Percentiles rank a stretch among this genome's conserved stretches.
Evolutionary conservation across 2,113 vertebrate species (phyloP).

Genomic region (Coracopsis vasa): DNA sequence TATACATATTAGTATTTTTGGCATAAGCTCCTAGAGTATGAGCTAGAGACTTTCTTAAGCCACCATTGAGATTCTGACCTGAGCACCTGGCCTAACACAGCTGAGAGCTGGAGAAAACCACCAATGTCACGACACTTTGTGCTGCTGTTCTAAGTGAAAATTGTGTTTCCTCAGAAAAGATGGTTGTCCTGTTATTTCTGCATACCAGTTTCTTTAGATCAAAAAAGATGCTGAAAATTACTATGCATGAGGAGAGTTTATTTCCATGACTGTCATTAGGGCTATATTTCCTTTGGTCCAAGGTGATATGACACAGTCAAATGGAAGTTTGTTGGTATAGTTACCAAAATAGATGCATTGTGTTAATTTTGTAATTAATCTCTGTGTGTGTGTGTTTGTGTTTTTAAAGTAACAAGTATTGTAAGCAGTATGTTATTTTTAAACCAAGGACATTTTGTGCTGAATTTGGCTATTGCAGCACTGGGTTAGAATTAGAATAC

Average conservation of each 20-base stretch:
- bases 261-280: not conserved
- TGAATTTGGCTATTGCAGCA: conserved; percentile 43
- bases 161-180: not conserved
- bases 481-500: conserved; percentile 55
- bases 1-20: not conserved
- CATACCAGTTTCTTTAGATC: not conserved
- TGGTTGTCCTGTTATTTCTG: not conserved
- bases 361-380: conserved; percentile 15
- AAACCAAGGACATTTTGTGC: conserved; percentile 58
- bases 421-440: conserved; percentile 41
- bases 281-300: not conserved
- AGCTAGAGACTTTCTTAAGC: not conserved
- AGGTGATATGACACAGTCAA: not conserved
- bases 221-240: not conserved
- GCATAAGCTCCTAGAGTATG: not conserved
- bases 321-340: not conserved
- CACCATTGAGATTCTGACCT: not conserved
- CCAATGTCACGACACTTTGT: not conserved
- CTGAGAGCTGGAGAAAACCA: not conserved
- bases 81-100: not conserved
- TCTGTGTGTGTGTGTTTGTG: not conserved
- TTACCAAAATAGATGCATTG: not conserved
- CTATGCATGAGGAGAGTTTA: not conserved
- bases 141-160: not conserved
- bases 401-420: conserved; percentile 42